A percentile compares a stretch with the other conserved stretches of the same genome.
phyloP scores from a whole-genome alignment of 2,888 invertebrate species.

The Scotopteryx bipunctaria region DNA sequence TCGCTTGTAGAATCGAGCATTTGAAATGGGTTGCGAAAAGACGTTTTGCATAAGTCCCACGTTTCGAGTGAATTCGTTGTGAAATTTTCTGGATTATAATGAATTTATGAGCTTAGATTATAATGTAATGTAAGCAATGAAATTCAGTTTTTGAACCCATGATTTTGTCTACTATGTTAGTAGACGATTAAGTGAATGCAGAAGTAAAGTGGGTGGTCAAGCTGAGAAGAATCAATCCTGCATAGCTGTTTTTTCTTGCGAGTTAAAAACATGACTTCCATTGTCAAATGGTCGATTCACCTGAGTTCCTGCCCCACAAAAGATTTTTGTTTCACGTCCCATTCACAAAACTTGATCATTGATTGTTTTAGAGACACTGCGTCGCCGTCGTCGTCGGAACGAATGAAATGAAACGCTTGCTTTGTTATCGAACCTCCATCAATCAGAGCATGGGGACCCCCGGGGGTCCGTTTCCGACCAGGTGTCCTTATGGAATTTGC shows the following conservation, averaged over 20 bases:
- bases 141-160: neutral
- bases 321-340: conserved; percentile 71
- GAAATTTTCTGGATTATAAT: conserved; percentile 17
- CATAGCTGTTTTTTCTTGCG: conserved; percentile 9
- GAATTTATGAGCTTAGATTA: conserved; percentile 22
- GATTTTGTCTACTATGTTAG: neutral
- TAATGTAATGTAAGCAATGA: neutral
- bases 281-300: conserved; percentile 49
- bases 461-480: conserved; percentile 81
- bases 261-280: conserved; percentile 8
- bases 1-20: conserved; percentile 33
- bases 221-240: neutral
- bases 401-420: conserved; percentile 50
- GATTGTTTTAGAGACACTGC: conserved; percentile 81
- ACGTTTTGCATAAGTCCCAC: conserved; percentile 17
- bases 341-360: conserved; percentile 78
- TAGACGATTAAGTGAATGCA: neutral
- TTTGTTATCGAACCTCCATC: conserved; percentile 74
- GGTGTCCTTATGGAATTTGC: conserved; percentile 81
- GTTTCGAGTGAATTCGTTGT: conserved; percentile 12
- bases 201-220: conserved; percentile 11
- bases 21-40: conserved; percentile 16
- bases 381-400: conserved; percentile 74
- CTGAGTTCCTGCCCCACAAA: conserved; percentile 69
- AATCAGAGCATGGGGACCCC: conserved; percentile 73